These are phyloP conservation scores for Argyrosomus regius DNA, from an alignment of 2,797 vertebrate genomes.

Conservation along the genomic window DNA sequence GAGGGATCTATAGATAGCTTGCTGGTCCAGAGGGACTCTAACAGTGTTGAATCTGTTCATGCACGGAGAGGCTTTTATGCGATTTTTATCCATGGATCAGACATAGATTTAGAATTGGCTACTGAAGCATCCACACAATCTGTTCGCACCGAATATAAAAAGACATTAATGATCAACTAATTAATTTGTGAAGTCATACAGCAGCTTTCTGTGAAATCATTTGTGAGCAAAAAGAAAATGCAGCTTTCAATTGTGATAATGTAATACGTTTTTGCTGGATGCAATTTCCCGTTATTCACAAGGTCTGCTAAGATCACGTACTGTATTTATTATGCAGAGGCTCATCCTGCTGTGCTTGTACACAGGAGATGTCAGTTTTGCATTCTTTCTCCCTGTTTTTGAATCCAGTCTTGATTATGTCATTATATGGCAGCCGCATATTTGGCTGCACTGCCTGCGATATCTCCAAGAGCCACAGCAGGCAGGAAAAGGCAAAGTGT, in stretches of 20 bases:
- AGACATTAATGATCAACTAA: conserved; percentile 48
- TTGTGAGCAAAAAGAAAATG: conserved; percentile 16
- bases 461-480: conserved; percentile 65
- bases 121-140: conserved; percentile 49
- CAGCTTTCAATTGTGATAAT: conserved; percentile 37
- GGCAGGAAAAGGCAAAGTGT: conserved; percentile 59
- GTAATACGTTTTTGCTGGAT: conserved; percentile 25
- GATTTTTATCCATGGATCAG: conserved; percentile 47
- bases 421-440: conserved; percentile 68
- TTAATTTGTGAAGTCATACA: conserved; percentile 53
- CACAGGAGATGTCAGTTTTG: conserved; percentile 63
- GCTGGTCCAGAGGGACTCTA: conserved; percentile 6
- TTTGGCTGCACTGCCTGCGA: conserved; percentile 54
- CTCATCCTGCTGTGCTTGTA: conserved; percentile 48
- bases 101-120: conserved; percentile 50
- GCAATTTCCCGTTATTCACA: conserved; percentile 52
- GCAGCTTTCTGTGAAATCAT: conserved; percentile 36
- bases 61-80: conserved; percentile 33
- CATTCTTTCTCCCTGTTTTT: conserved; percentile 55
- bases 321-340: conserved; percentile 55
- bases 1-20: conserved; percentile 16
- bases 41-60: conserved; percentile 37
- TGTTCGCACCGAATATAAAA: conserved; percentile 50
- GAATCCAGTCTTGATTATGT: conserved; percentile 75
- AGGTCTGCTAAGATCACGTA: conserved; percentile 54